Base-by-base conservation (phyloP, 2,888 invertebrate genomes). In the Slavum lentiscoides region DNA sequence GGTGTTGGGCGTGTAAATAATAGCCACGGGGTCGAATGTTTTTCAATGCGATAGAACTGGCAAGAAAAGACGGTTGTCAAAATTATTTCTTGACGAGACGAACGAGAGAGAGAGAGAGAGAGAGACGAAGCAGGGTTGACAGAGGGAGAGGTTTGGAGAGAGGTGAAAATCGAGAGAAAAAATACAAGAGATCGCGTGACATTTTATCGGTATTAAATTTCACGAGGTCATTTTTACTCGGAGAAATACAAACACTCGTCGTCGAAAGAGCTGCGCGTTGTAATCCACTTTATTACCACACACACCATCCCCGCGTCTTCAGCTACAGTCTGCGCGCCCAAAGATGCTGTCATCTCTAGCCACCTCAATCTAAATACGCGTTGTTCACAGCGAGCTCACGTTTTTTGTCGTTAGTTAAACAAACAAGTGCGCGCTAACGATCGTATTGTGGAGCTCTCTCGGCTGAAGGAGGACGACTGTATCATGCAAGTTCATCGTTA, bases 161-260 rank as follows among this genome's bases (percentile, higher is more conserved):
- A 37, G 67, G 15, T 7, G 11, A 11, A 43, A 43, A 43, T 43
- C 6, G 69, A 69, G 15, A n/a, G 39, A 30, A 55, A 19, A 7
- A 5, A 66, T 37, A 21, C 39, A 64, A 74, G 37, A 74, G 37
- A 74, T 74, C 55, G 64, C 66, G 66, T 66, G 74, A 74, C 66
- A 19, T 66, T 74, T 66, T 74, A 74, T 66, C 66, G 64, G 74
- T 66, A 66, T 74, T 74, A 66, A 66, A 74, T 74, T 74, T 74
- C 74, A 58, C 39, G 66, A 74, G 66, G 66, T 66, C 37, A 39
- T 66, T 74, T 74, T 66, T 49, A 58, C 37, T 55, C 37, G 19
- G 39, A 58, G 66, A 55, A 58, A 55, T 64, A 61, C 23, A 73
- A 61, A 64, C 74, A 61, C 21, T 43, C 21, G 67, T 43, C 58